Percentiles rank a stretch among this genome's conserved stretches.
phyloP scores from a whole-genome alignment of 1,140 invertebrate species.

The Hetaerina americana region DNA sequence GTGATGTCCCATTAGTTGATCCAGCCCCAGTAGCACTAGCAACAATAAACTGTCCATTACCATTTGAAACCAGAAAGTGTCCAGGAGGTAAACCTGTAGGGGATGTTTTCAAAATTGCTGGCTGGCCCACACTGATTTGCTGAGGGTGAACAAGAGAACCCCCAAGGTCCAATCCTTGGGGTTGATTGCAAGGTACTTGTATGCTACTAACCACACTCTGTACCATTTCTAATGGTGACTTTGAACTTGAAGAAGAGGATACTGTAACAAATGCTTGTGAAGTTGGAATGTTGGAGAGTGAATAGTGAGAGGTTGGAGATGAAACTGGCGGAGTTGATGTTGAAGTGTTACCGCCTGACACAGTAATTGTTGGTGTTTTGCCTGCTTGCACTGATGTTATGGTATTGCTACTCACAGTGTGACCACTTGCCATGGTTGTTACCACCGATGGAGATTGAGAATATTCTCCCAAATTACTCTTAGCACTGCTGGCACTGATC shows the following conservation, averaged over 20 bases:
- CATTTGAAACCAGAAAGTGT: constrained; percentile 58
- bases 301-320: constrained; percentile 24
- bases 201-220: constrained; percentile 66
- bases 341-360: constrained; percentile 50
- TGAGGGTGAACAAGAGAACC: constrained; percentile 16
- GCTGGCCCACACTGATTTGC: background rate
- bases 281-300: constrained; percentile 16
- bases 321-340: constrained; percentile 16
- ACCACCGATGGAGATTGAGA: constrained; percentile 24
- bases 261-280: constrained; percentile 9
- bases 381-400: constrained; percentile 64
- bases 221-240: constrained; percentile 65
- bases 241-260: constrained; percentile 26
- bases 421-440: constrained; percentile 62
- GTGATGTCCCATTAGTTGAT: background rate
- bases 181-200: constrained; percentile 35
- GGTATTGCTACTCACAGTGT: constrained; percentile 56
- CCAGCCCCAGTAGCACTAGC: constrained; percentile 50
- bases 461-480: background rate
- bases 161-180: background rate
- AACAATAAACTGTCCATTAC: constrained; percentile 53
- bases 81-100: constrained; percentile 37
- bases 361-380: constrained; percentile 55
- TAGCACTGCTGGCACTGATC: constrained; percentile 2
- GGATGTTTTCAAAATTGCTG: constrained; percentile 8